These are phyloP conservation scores for Lepidurus couesii DNA, from an alignment of 1,140 invertebrate species.

Conservation along the genomic window DNA sequence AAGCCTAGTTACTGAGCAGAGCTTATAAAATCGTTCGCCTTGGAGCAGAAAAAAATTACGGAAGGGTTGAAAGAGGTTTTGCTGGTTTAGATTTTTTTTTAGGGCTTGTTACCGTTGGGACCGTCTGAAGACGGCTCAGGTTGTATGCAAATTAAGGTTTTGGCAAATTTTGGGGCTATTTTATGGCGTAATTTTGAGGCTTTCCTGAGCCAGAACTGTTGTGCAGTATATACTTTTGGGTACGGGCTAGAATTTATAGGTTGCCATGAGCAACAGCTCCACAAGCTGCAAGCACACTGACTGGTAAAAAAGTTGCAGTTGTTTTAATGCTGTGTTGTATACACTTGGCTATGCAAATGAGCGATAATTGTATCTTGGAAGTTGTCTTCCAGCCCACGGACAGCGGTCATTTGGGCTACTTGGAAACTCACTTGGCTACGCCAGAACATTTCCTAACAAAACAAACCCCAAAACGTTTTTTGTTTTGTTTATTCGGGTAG, in stretches of 20 bases:
- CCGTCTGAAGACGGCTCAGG: neutral
- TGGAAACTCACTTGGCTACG: neutral
- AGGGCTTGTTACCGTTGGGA: neutral
- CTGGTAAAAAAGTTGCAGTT: neutral
- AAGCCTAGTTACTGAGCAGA: too few relatives aligned
- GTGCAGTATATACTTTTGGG: neutral
- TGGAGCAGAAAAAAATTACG: too few relatives aligned
- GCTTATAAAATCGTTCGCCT: too few relatives aligned
- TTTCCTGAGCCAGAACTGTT: constrained; percentile 10
- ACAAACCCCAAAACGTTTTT: neutral
- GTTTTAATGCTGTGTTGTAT: constrained; percentile 6
- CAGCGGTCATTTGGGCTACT: constrained; percentile 12
- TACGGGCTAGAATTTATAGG: neutral
- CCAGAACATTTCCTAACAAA: neutral
- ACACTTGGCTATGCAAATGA: neutral
- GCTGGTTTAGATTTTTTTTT: neutral
- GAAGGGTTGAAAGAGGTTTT: neutral
- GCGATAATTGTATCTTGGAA: constrained; percentile 8
- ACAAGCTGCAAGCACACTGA: constrained; percentile 5
- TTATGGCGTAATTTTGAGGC: constrained; percentile 9
- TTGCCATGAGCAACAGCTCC: constrained; percentile 9
- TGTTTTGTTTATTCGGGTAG: neutral
- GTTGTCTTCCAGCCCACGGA: constrained; percentile 17
- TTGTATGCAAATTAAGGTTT: neutral
- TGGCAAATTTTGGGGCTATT: constrained; percentile 19